Evolutionary conservation across 2,113 vertebrate species (phyloP), one percentile per base, ranked within the genome.

Genomic region (Gnathochromis pfefferi): DNA sequence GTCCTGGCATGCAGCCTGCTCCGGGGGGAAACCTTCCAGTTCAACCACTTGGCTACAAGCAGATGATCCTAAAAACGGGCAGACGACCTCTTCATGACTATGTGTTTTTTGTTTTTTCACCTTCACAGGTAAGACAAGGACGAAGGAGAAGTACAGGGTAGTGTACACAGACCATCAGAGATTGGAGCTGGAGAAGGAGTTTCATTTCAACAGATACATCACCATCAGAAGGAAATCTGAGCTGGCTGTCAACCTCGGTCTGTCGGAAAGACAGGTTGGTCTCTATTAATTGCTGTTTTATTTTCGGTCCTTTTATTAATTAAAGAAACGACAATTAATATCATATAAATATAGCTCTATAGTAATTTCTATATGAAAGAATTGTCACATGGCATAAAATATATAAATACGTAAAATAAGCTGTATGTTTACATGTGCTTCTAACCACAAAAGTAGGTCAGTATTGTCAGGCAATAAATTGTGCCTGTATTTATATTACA

Each of bases 81-180:
- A 81, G 51, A 53, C 79, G 3, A 10, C 4, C 35, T 81, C 26
- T 38, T 85, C 38, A 87, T 68, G 7, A 7, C 2, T 42, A 17
- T 63, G 28, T 11, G 4, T 12, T 7, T 47, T 47, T 47, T 55
- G 54, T n/a, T 65, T 60, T 58, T 49, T 2, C 10, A 5, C 57
- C 7, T 82, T 81, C 13, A 14, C 88, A 99, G 98, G 98, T 85
- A 99, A 99, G 97, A 99, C 98, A 85, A 97, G 98, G 92, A 99
- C 98, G 94, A 99, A 99, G 96, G 98, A 99, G 92, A 99, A 99
- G 92, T 99, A 99, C 95, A 96, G 97, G 82, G 97, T 99, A 51
- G 98, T 99, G 86, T 99, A 99, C 94, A 99, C 98, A 53, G 97
- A 99, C 81, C 98, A 99, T 38, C 98, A 99, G 95, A 96, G 98